A percentile compares a stretch with the other conserved stretches of the same genome.
Conservation (phyloP, 1,140 invertebrate genomes). For the Drosophila suzukii region DNA sequence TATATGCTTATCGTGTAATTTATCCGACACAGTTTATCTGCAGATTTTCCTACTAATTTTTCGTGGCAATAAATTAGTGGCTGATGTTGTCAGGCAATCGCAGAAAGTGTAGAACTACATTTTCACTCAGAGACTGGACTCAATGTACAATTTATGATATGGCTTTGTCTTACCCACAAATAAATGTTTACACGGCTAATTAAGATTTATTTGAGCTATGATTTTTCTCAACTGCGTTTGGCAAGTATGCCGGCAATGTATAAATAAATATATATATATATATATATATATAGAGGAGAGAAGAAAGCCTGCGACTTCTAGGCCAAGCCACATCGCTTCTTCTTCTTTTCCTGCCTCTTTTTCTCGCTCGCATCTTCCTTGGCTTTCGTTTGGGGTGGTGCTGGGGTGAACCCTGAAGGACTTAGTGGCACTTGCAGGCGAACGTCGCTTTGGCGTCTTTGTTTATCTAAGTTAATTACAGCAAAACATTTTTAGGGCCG, state of each 20-base stretch:
- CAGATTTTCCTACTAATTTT: slow-evolving; percentile 42
- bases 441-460: slow-evolving; percentile 59
- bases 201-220: slow-evolving; percentile 77
- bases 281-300: slow-evolving; percentile 5
- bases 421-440: slow-evolving; percentile 33
- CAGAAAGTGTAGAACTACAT: slow-evolving; percentile 5
- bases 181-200: slow-evolving; percentile 76
- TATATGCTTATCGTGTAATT: slow-evolving; percentile 34
- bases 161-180: slow-evolving; percentile 31
- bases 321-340: slow-evolving; percentile 3
- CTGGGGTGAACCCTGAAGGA: slow-evolving; percentile 23
- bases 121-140: slow-evolving; percentile 20
- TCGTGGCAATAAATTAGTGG: slow-evolving; percentile 24
- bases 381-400: background rate
- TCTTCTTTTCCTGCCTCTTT: background rate
- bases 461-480: slow-evolving; percentile 83
- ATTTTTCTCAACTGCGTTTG: slow-evolving; percentile 59
- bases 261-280: background rate
- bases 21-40: slow-evolving; percentile 36
- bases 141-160: slow-evolving; percentile 60
- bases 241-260: slow-evolving; percentile 27
- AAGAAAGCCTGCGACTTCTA: slow-evolving; percentile 10
- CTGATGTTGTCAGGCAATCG: slow-evolving; percentile 28
- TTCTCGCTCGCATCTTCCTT: background rate
- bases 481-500: slow-evolving; percentile 79